Base-by-base conservation (phyloP, 2,797 vertebrate species). In the Galaxias olidus region DNA sequence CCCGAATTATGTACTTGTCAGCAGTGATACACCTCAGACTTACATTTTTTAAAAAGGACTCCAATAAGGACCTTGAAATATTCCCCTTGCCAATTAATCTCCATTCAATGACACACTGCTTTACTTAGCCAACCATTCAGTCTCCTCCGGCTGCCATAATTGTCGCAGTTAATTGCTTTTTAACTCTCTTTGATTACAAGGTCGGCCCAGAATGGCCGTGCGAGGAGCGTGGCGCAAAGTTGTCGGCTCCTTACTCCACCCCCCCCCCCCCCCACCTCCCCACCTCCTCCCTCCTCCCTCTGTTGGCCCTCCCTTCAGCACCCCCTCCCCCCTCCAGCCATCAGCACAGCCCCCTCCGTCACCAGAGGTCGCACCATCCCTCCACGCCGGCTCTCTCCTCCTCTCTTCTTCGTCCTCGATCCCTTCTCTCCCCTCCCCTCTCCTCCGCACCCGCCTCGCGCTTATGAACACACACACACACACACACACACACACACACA, bases 81-180 rank as follows among this genome's bases (percentile, higher is more conserved):
- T 90, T 91, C 84, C 82, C 84, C 87, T 86, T 81, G 80, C 90
- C 90, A 93, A 94, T 92, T 90, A 92, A 93, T 94, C 90, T 92
- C 83, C 81, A 89, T 91, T 92, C 91, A 91, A 81, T 91, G 90
- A 94, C 92, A 92, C 90, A 90, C 88, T 93, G 90, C 92, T 92
- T 92, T 91, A 92, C 87, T 92, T 92, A 93, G 88, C 89, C 90
- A 91, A 92, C 87, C 92, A 90, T 93, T 92, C 90, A 91, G 83
- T 85, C 88, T 91, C 68, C 8, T 88, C 87, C 85, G 87, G 87
- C 87, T 86, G 88, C 89, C 88, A 91, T 93, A 93, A 94, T 93
- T 93, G 90, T 86, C 87, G 89, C 77, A 89, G 90, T 93, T 94
- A 94, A 93, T 94, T 93, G 91, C 92, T 92, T 94, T 94, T 92